Evolutionary conservation across 53 echinoderm and acorn worm genomes (phyloP), one percentile per base, ranked within the genome.

Genomic region (Mesocentrotus franciscanus): DNA sequence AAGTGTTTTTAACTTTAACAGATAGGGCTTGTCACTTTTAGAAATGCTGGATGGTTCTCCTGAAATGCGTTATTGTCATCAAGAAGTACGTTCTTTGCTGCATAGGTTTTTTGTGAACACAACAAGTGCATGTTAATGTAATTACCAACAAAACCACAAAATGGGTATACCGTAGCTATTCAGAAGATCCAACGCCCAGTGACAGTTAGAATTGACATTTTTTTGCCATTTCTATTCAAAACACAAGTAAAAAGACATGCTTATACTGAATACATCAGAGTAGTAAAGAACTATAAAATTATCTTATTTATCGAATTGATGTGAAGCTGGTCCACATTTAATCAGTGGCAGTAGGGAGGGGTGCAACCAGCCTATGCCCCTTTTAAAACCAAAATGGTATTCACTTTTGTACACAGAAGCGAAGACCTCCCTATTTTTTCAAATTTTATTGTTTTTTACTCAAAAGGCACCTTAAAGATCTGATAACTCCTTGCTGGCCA

Each of bases 111-210:
- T 22, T 81, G 42, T 33, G 18, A 81, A 7, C 36, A 6, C 26
- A 34, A 78, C 78, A 78, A 78, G 81, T 39, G 64, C 64, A 14
- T 64, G 81, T 81, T 20, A 81, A 81, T 18, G 81, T 42, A 81
- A 81, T 81, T 27, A 11, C 29, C 30, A 15, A 42, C 5, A 15
- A 39, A 81, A 39, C 42, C 29, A 9, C 74, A 10, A 74, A 74
- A 68, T 68, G 68, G 68, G 68, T 68, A 22, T 68, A 68, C 29
- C 74, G 30, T 74, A 49, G 6, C 49, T 20, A 64, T 81, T 42
- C 20, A 36, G 17, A 39, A 4, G 12, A 39, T 42, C 33, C 14
- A 20, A 81, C 64, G 7, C 20, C 17, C 17, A 64, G 20, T 64
- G 64, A 20, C 81, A 81, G 13, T 32, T 24, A 32, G 12, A 78